Percentiles rank a stretch among this genome's conserved stretches.
Conservation (phyloP, 2,797 vertebrate species). For the Chelon auratus region DNA sequence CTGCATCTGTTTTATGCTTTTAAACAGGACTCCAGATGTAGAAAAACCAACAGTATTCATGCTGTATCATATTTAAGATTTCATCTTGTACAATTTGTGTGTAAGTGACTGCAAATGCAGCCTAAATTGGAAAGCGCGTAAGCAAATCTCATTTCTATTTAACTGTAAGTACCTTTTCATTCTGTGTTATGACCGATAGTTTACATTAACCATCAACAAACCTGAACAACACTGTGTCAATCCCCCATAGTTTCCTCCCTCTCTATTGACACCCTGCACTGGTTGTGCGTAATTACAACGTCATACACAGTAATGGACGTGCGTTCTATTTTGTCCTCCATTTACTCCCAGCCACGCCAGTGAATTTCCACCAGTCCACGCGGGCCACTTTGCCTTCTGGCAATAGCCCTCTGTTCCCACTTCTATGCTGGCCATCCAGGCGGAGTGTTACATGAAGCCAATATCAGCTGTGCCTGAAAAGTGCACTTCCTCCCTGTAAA, state of each 20-base stretch:
- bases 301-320: constrained; percentile 47
- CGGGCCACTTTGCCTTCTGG: constrained; percentile 49
- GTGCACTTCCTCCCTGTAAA: constrained; percentile 58
- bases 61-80: constrained; percentile 6
- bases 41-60: background rate
- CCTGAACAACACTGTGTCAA: constrained; percentile 14
- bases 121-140: background rate
- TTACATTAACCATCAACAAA: constrained; percentile 32
- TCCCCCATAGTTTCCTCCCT: constrained; percentile 12
- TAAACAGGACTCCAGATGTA: background rate
- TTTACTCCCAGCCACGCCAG: constrained; percentile 60
- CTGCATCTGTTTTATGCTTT: constrained; percentile 16
- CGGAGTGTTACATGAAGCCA: constrained; percentile 56
- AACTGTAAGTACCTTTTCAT: background rate
- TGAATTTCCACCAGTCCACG: constrained; percentile 71
- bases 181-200: constrained; percentile 9
- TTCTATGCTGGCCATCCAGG: constrained; percentile 54
- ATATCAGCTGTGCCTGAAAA: constrained; percentile 60
- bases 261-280: constrained; percentile 54
- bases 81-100: constrained; percentile 8
- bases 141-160: background rate
- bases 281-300: constrained; percentile 54
- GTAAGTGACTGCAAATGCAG: constrained; percentile 4
- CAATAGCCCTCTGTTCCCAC: constrained; percentile 51
- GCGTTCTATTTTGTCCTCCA: constrained; percentile 65